Conservation (phyloP, 1,140 invertebrate genomes). For the Nomia melanderi region DNA sequence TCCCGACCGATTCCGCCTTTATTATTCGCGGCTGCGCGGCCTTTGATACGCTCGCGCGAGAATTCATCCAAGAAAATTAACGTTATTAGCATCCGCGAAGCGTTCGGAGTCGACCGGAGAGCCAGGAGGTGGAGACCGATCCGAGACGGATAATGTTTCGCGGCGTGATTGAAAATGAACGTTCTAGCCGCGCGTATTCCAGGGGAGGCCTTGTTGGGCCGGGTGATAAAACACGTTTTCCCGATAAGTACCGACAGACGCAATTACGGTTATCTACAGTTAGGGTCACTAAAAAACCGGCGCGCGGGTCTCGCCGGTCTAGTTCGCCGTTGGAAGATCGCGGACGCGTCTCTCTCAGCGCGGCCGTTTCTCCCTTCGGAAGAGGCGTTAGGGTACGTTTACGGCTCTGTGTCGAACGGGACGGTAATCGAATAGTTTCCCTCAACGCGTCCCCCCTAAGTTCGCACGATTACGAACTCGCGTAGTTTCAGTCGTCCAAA, state of each 20-base stretch:
- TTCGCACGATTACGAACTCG: too few species aligned
- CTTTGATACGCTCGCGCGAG: neutral
- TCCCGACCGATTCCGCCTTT: neutral
- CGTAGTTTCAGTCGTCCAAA: too few species aligned
- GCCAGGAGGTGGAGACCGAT: neutral
- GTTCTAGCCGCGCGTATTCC: neutral
- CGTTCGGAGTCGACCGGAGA: neutral
- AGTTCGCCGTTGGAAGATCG: constrained; percentile 69
- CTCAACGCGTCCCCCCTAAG: too few species aligned
- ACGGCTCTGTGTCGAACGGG: too few species aligned
- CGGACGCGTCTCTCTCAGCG: constrained; percentile 70
- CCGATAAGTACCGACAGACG: constrained; percentile 43
- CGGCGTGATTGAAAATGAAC: constrained; percentile 17
- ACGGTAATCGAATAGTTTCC: too few species aligned
- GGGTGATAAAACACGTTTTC: constrained; percentile 52
- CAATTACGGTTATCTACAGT: constrained; percentile 67
- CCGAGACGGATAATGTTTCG: neutral
- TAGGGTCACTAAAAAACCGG: constrained; percentile 67
- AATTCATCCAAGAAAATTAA: constrained; percentile 4
- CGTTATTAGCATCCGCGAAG: neutral
- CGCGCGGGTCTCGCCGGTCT: constrained; percentile 63
- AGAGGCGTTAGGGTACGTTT: too few species aligned
- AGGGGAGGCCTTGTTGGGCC: neutral
- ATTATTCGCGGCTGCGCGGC: neutral
- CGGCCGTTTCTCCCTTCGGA: too few species aligned